Evolutionary conservation across 2,888 invertebrate species (phyloP).

Genomic region (Operophtera brumata): DNA sequence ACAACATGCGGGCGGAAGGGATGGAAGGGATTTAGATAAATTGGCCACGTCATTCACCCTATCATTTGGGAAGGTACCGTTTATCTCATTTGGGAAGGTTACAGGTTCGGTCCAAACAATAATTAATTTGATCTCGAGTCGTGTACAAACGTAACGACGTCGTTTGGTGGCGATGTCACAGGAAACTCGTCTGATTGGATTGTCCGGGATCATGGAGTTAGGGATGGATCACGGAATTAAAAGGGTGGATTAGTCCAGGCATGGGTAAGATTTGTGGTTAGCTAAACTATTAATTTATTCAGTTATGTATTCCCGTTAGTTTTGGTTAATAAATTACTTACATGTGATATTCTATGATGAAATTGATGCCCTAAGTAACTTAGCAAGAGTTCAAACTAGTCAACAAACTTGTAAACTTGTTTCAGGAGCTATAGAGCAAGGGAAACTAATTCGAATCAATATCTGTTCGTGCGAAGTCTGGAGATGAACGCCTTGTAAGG

Average conservation of each 20-base stretch:
- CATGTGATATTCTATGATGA: conserved; percentile 8
- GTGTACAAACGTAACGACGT: conserved; percentile 39
- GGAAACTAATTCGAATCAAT: too few species aligned
- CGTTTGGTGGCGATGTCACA: conserved; percentile 33
- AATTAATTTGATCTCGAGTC: conserved; percentile 53
- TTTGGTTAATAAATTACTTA: not conserved
- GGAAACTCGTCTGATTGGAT: conserved; percentile 46
- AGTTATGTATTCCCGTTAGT: conserved; percentile 23
- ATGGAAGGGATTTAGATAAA: conserved; percentile 37
- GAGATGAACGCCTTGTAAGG: too few species aligned
- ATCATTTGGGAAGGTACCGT: conserved; percentile 40
- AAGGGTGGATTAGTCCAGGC: conserved; percentile 21
- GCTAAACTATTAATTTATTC: conserved; percentile 35
- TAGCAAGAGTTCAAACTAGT: not conserved
- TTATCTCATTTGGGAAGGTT: conserved; percentile 40
- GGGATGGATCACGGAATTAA: conserved; percentile 30
- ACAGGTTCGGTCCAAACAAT: conserved; percentile 45
- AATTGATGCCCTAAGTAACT: conserved; percentile 6
- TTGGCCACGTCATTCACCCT: conserved; percentile 38
- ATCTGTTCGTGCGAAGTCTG: too few species aligned
- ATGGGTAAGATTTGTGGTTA: conserved; percentile 27
- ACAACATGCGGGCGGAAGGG: conserved; percentile 20
- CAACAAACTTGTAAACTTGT: too few species aligned
- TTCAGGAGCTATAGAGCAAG: too few species aligned
- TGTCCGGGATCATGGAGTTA: conserved; percentile 31